Base-by-base conservation (phyloP, 2,797 vertebrate species). In the Urocyon cinereoargenteus region DNA sequence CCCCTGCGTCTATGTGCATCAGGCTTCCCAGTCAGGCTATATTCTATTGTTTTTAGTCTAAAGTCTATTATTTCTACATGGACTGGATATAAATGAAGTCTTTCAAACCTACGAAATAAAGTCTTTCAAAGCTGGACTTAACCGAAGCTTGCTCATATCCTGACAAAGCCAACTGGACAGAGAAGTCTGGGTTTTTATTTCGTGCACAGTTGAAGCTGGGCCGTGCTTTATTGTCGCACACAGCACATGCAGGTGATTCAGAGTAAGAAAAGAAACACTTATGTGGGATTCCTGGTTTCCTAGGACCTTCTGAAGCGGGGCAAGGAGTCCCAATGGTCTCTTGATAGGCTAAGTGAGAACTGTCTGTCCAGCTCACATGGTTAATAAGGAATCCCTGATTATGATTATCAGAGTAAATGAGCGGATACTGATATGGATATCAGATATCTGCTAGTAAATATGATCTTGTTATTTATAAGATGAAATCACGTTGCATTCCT, bases 1-100 rank as follows among this genome's bases (percentile, higher is more conserved):
- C 21, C 0, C 4, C 15, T 53, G 28, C 10, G 36, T 34, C 49
- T 5, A 0, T 26, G 4, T 22, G 36, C 4, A 1, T 2, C 70
- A 55, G 45, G 31, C 26, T 91, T 86, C 28, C 26, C n/a, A 28
- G 22, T 2, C 73, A 28, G 13, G 28, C 10, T 5, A 5, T 7
- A 24, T 68, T 85, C 36, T 72, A n/a, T 24, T 14, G 24, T 68
- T 86, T 45, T 45, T 45, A 45, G 40, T 45, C 40, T 45, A 45
- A 45, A 45, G 6, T 85, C 36, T 72, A n/a, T 24, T 11, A 19
- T 68, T 86, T 59, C 64, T 64, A 40, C n/a, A 3, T 7, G 22
- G 51, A 16, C 8, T 40, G 72, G 31, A 75, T 75, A 49, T 72
- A 61, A 79, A 14, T 21, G 24, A 26, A 36, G 4, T 40, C 62